Percentiles rank a stretch among this genome's conserved stretches.
Evolutionary conservation across 2,113 vertebrate genomes (phyloP).

Genomic region (Grallaria varia): DNA sequence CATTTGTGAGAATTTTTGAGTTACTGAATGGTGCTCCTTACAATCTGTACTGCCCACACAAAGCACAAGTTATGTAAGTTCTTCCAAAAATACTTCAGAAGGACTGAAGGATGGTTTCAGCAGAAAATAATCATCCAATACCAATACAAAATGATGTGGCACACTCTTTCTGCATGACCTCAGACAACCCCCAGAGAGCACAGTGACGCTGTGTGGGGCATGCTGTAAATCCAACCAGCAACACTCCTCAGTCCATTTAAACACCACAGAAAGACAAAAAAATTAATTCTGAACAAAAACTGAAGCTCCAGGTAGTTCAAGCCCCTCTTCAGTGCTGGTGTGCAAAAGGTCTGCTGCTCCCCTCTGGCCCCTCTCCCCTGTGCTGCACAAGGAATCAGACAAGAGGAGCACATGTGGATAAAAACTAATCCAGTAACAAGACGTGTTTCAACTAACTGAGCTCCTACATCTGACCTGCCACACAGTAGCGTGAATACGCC

Average conservation of each 20-base stretch:
- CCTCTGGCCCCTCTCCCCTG: neutral
- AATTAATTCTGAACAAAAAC: neutral
- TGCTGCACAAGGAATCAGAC: accelerated
- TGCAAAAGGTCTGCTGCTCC: neutral
- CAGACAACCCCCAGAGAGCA: neutral
- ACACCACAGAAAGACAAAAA: neutral
- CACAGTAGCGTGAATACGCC: accelerated
- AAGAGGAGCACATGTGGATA: accelerated
- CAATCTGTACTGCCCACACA: neutral
- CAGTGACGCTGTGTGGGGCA: neutral
- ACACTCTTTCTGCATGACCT: neutral
- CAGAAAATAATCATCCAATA: neutral
- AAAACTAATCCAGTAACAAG: neutral
- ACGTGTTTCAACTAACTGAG: neutral
- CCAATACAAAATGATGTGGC: neutral
- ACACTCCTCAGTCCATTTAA: neutral
- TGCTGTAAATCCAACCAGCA: neutral
- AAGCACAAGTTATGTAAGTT: neutral
- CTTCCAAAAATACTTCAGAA: constrained; percentile 17
- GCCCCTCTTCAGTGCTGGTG: neutral
- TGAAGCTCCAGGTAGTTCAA: neutral
- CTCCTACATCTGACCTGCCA: neutral
- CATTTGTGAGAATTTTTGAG: neutral
- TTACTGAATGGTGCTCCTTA: neutral
- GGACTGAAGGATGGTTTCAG: neutral